phyloP scores from a whole-genome alignment of 2,113 vertebrate species.

The Gallinago paraguaiae region DNA sequence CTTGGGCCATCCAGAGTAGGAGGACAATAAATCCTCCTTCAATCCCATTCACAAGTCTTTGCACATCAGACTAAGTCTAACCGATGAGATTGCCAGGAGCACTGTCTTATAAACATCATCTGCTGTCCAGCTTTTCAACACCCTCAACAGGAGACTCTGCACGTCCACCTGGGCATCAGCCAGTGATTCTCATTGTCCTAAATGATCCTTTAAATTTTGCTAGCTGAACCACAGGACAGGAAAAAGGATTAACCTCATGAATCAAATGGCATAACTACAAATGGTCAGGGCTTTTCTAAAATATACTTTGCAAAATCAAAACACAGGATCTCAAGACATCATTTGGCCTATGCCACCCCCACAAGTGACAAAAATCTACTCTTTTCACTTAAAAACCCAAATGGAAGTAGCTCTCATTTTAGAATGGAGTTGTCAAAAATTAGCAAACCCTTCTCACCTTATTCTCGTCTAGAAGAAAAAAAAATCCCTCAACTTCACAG shows the following conservation, averaged over 20 bases:
- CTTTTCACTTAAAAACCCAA: not conserved
- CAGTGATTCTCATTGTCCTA: not conserved
- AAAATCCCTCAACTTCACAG: not conserved
- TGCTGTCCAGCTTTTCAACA: slow-evolving; percentile 4
- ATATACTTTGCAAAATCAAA: not conserved
- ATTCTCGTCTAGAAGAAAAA: not conserved
- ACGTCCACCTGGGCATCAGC: not conserved
- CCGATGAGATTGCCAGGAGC: not conserved
- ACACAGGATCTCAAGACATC: not conserved
- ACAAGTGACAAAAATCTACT: not conserved
- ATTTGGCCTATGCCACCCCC: not conserved
- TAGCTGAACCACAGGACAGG: not conserved
- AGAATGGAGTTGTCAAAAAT: not conserved
- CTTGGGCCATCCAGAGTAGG: not conserved
- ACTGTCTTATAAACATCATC: not conserved
- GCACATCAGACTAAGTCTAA: not conserved
- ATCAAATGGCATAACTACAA: not conserved
- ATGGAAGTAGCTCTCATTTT: not conserved
- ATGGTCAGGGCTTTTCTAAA: not conserved
- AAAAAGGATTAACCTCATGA: not conserved
- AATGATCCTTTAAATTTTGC: not conserved
- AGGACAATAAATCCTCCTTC: slow-evolving; percentile 9
- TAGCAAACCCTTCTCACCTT: not conserved
- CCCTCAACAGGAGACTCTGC: not conserved
- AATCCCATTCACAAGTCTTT: not conserved